Evolutionary conservation across 1,140 invertebrate species (phyloP).

Genomic region (Fopius arisanus): DNA sequence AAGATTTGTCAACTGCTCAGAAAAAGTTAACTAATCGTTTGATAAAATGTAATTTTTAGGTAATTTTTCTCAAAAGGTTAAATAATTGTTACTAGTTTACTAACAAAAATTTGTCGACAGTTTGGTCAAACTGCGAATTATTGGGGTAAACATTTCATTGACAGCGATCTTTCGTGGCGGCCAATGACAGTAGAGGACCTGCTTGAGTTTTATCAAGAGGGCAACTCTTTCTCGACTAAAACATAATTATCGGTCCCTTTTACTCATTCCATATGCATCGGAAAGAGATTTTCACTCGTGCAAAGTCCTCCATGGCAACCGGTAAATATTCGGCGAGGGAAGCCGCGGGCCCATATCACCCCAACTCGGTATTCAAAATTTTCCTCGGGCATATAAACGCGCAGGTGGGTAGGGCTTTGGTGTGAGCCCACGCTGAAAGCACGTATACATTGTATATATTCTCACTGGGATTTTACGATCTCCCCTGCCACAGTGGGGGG

Average conservation of each 20-base stretch:
- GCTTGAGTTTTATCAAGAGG: conserved; percentile 3
- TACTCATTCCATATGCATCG: neutral
- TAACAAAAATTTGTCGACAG: no score
- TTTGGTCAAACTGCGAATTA: no score
- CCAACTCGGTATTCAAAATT: conserved; percentile 4
- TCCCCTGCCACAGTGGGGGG: no score
- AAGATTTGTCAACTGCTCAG: no score
- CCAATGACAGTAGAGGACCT: neutral
- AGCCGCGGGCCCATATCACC: neutral
- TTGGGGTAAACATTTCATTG: neutral
- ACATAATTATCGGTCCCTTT: conserved; percentile 30
- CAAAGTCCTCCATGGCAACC: conserved; percentile 40
- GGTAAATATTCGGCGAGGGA: conserved; percentile 32
- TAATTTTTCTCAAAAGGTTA: no score
- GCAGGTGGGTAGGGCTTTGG: conserved; percentile 21
- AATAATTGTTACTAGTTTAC: no score
- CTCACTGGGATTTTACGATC: neutral
- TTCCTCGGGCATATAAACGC: conserved; percentile 2
- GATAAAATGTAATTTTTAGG: no score
- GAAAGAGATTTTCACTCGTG: conserved; percentile 18
- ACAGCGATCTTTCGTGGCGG: neutral
- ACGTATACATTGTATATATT: conserved; percentile 4
- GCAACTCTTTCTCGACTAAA: conserved; percentile 19
- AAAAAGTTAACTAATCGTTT: no score
- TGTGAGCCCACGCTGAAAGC: neutral